A percentile compares a stretch with the other conserved stretches of the same genome.
Conservation (phyloP, 92 coral and sea anemone genomes). For the Actinernus sp. region DNA sequence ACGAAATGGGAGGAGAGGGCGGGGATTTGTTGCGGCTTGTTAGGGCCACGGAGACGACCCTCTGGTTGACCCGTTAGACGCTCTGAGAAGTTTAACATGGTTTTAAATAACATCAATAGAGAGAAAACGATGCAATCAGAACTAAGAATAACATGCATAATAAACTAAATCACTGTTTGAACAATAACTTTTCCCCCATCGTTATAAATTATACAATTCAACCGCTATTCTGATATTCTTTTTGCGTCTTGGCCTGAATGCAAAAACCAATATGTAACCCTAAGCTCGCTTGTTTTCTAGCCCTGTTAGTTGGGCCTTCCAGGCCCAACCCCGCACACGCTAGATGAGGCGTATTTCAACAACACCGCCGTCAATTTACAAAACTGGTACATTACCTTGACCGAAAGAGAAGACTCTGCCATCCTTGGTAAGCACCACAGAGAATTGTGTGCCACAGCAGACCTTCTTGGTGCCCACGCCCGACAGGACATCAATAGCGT, state of each 20-base stretch:
- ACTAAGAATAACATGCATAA: too few relatives aligned
- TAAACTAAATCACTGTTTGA: too few relatives aligned
- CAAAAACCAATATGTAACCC: too few relatives aligned
- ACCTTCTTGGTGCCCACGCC: constrained; percentile 73
- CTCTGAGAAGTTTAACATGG: constrained; percentile 36
- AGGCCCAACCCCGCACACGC: too few relatives aligned
- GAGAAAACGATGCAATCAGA: background rate
- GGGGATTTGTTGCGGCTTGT: constrained; percentile 83
- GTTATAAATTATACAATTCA: too few relatives aligned
- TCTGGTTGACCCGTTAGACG: constrained; percentile 92
- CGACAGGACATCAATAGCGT: constrained; percentile 64
- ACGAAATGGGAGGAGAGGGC: constrained; percentile 75
- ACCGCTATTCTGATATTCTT: too few relatives aligned
- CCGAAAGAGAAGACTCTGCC: constrained; percentile 86
- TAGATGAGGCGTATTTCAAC: too few relatives aligned
- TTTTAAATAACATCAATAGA: background rate
- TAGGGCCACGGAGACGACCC: constrained; percentile 83
- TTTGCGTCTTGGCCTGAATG: too few relatives aligned
- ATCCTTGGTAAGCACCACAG: constrained; percentile 81
- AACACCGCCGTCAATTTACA: too few relatives aligned
- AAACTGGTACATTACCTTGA: constrained; percentile 70
- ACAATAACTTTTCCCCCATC: too few relatives aligned
- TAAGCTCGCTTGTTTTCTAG: too few relatives aligned
- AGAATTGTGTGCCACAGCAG: constrained; percentile 90
- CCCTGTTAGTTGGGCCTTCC: too few relatives aligned